A percentile compares a stretch with the other conserved stretches of the same genome.
These are phyloP conservation scores for Sepiola atlantica DNA, from an alignment of 2,888 invertebrate genomes.

Conservation along the genomic window DNA sequence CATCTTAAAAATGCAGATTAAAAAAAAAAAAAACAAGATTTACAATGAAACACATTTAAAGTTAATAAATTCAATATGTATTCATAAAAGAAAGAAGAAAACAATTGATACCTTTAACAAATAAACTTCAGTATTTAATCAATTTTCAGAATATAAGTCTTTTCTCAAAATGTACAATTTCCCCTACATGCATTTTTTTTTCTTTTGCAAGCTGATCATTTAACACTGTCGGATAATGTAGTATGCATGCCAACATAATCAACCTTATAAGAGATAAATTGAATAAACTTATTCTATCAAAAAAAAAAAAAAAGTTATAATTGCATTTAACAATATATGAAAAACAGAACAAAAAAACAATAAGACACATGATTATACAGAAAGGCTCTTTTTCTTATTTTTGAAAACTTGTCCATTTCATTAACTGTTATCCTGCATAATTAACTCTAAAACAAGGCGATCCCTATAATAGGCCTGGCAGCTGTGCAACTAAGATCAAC, in stretches of 20 bases:
- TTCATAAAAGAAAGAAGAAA: not conserved
- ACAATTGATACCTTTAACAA: not conserved
- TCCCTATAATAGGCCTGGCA: too few species aligned
- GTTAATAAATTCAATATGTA: not conserved
- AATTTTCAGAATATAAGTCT: not conserved
- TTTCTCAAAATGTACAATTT: not conserved
- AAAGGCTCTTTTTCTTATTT: not conserved
- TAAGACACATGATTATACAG: not conserved
- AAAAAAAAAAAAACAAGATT: not conserved
- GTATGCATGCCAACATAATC: not conserved
- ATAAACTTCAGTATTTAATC: not conserved
- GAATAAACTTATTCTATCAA: not conserved
- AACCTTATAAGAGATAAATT: not conserved
- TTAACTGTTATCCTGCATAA: not conserved
- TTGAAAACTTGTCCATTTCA: not conserved
- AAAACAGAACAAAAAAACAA: not conserved
- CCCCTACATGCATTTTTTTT: not conserved
- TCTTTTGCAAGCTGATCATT: not conserved
- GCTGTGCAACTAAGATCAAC: too few species aligned
- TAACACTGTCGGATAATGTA: slow-evolving; percentile 3
- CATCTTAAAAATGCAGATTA: not conserved
- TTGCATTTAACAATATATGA: too few species aligned
- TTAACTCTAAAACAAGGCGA: too few species aligned
- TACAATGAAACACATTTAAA: too few species aligned
- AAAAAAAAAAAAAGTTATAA: not conserved